phyloP scores from a whole-genome alignment of 2,113 vertebrate genomes.

The Rissa tridactyla region DNA sequence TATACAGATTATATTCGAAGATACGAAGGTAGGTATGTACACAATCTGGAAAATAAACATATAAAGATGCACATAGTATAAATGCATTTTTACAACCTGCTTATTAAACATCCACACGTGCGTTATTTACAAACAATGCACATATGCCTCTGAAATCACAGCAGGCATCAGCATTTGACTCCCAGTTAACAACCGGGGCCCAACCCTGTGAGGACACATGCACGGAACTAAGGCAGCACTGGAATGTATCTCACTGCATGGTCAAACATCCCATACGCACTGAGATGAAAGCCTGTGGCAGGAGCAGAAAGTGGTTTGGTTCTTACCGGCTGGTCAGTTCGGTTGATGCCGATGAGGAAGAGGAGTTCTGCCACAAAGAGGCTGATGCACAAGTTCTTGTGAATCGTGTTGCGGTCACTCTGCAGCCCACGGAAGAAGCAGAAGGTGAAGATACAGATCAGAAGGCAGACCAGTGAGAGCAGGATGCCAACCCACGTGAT shows the following conservation, averaged over 20 bases:
- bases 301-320: not conserved
- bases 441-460: slow-evolving; percentile 99
- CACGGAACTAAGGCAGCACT: not conserved
- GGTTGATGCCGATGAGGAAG: slow-evolving; percentile 96
- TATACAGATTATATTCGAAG: not conserved
- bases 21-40: not conserved
- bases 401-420: slow-evolving; percentile 97
- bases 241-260: not conserved
- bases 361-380: slow-evolving; percentile 96
- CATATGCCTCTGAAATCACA: not conserved
- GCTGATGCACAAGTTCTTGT: slow-evolving; percentile 97
- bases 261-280: not conserved
- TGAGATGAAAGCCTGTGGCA: not conserved
- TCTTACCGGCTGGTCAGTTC: slow-evolving; percentile 94
- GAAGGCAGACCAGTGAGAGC: slow-evolving; percentile 95
- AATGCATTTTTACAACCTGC: not conserved
- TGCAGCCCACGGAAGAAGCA: slow-evolving; percentile 98
- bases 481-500: slow-evolving; percentile 99
- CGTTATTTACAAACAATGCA: not conserved
- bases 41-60: not conserved
- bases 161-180: not conserved
- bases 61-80: not conserved
- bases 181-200: not conserved
- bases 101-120: not conserved
- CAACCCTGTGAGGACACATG: not conserved